Conservation (phyloP, 2,113 vertebrate genomes). For the Phaethornis superciliosus region DNA sequence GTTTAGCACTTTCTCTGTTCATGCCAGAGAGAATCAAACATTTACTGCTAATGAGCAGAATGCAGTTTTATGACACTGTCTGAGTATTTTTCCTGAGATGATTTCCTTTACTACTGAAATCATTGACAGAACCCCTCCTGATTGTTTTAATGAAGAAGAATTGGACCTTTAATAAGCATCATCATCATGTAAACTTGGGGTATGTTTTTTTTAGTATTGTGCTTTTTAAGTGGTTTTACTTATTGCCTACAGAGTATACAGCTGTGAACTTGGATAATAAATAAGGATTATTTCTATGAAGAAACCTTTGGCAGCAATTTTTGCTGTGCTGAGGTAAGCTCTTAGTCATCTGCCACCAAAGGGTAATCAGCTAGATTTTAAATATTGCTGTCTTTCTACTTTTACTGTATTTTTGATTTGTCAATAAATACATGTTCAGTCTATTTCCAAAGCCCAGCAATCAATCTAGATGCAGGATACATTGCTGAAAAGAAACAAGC, state of each 20-base stretch:
- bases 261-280: slow-evolving; percentile 73
- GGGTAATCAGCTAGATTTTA: slow-evolving; percentile 73
- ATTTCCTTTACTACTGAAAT: slow-evolving; percentile 7
- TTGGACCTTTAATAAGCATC: slow-evolving; percentile 55
- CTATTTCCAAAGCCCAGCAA: slow-evolving; percentile 55
- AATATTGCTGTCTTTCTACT: slow-evolving; percentile 73
- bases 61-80: slow-evolving; percentile 50
- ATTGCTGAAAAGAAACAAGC: slow-evolving; percentile 36
- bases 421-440: slow-evolving; percentile 66
- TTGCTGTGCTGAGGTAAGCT: slow-evolving; percentile 71
- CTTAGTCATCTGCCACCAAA: slow-evolving; percentile 72
- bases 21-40: slow-evolving; percentile 32
- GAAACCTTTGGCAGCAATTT: slow-evolving; percentile 68
- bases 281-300: slow-evolving; percentile 70
- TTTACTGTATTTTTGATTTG: slow-evolving; percentile 76
- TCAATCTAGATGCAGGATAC: slow-evolving; percentile 37
- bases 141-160: slow-evolving; percentile 36
- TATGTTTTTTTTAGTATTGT: slow-evolving; percentile 53
- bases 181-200: slow-evolving; percentile 38
- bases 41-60: slow-evolving; percentile 48
- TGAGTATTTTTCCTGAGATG: slow-evolving; percentile 22
- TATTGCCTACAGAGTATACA: slow-evolving; percentile 67
- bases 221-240: slow-evolving; percentile 67
- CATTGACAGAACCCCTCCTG: not conserved
- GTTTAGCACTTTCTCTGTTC: slow-evolving; percentile 26